Evolutionary conservation across 2,888 invertebrate genomes (phyloP).

Genomic region (Seira ritae): DNA sequence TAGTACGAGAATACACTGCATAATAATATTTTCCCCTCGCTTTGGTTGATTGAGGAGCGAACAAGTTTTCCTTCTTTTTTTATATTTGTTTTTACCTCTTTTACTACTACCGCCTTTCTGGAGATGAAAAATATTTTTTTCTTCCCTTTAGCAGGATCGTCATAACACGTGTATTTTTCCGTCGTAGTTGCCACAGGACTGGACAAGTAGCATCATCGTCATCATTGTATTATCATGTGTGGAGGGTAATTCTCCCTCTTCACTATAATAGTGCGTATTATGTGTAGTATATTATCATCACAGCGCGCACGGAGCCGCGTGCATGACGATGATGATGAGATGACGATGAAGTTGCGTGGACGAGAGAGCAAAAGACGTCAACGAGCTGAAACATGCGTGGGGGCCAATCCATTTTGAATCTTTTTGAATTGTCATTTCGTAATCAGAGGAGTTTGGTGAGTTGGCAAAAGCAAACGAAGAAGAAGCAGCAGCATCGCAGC

Average conservation of each 20-base stretch:
- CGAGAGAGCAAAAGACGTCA: background rate
- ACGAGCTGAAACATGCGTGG: background rate
- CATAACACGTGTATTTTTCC: slow-evolving; percentile 44
- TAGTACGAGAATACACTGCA: no score
- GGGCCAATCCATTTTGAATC: background rate
- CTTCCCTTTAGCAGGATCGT: background rate
- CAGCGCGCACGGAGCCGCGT: slow-evolving; percentile 7
- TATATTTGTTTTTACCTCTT: slow-evolving; percentile 25
- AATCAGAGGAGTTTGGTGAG: background rate
- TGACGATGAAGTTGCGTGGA: background rate
- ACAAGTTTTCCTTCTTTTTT: slow-evolving; percentile 30
- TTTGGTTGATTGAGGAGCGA: background rate
- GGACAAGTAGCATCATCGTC: background rate
- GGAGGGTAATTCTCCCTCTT: background rate
- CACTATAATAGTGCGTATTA: no score
- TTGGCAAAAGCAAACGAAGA: background rate
- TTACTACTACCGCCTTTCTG: background rate
- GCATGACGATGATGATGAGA: background rate
- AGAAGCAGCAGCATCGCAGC: background rate
- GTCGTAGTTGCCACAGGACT: background rate
- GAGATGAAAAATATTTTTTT: background rate
- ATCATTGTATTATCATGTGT: background rate
- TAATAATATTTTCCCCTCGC: slow-evolving; percentile 5
- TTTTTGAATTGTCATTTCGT: background rate
- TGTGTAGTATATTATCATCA: no score